Base-by-base conservation (phyloP, 2,113 vertebrate genomes). In the Alces alces region DNA sequence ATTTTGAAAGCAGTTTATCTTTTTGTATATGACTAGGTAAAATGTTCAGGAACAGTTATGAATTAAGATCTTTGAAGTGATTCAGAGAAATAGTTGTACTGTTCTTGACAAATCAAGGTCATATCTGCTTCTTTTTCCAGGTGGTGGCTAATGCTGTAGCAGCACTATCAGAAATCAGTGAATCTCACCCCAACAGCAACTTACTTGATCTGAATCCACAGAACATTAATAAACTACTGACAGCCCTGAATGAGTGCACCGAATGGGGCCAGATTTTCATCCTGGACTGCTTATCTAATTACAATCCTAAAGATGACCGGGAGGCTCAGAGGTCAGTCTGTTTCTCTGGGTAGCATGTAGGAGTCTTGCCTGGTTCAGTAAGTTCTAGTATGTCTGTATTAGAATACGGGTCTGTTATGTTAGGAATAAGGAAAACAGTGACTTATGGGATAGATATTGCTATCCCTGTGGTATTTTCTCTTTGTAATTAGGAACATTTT, bases 221-320 rank as follows among this genome's bases (percentile, higher is more conserved):
- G 98, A 99, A 99, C 99, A 99, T 99, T 98, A 99, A 99, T 98
- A 99, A 99, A 98, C 99, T 99, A 98, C 99, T 99, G 88, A 99
- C 99, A 0, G 99, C 99, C 33, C 98, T 99, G 27, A 99, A 99
- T 3, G 99, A 99, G 97, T 99, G 99, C 98, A 99, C 99, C 0
- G 99, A 99, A 97, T 99, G 99, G 99, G 99, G 99, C 11, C 99
- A 99, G 99, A 99, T 99, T 98, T 99, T 99, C 99, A 99, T 99
- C 98, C 98, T 99, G 98, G 99, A 99, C 98, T 99, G 99, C 36
- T 98, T 99, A 92, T 99, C 99, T 98, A 99, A 99, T 99, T 99
- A 99, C 98, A 99, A 99, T 98, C 99, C 99, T 91, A 99, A 99
- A 98, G 99, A 99, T 45, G 99, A 99, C 78, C 99, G 99, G 0